A percentile compares a stretch with the other conserved stretches of the same genome.
phyloP scores from a whole-genome alignment of 2,113 vertebrate genomes.

The Cinclus mexicanus region DNA sequence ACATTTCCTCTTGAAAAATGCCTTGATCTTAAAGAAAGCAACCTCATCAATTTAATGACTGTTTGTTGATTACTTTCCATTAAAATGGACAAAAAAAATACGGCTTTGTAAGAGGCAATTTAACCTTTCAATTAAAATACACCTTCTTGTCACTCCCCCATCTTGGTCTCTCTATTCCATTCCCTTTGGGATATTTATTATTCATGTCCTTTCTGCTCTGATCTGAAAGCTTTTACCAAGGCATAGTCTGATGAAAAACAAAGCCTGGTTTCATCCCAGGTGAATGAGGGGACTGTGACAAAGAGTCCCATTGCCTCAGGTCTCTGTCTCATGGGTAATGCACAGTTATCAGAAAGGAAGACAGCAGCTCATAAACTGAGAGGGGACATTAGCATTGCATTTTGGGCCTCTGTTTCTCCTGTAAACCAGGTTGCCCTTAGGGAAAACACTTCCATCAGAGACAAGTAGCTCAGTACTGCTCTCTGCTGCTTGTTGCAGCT shows the following conservation, averaged over 20 bases:
- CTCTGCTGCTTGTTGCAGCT: slow-evolving; percentile 51
- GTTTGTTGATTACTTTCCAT: background rate
- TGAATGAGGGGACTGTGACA: background rate
- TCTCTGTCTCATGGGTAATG: accelerated
- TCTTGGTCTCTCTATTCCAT: background rate
- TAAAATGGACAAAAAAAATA: slow-evolving; percentile 4
- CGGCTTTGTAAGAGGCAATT: background rate
- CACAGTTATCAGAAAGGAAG: background rate
- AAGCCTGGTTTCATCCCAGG: background rate
- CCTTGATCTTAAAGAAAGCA: slow-evolving; percentile 28
- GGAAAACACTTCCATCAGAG: background rate
- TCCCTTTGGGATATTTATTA: background rate
- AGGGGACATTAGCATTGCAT: background rate
- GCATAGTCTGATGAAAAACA: background rate
- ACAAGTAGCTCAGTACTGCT: slow-evolving; percentile 40
- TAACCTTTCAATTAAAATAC: slow-evolving; percentile 18
- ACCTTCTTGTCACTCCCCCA: background rate
- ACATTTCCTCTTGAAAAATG: slow-evolving; percentile 29
- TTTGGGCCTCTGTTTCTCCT: background rate
- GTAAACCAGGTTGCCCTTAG: background rate
- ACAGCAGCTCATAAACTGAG: background rate
- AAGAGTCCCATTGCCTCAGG: background rate
- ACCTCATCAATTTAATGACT: slow-evolving; percentile 3
- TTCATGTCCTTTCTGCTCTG: background rate
- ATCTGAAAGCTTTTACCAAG: background rate